Percentiles rank a stretch among this genome's conserved stretches.
phyloP scores from a whole-genome alignment of 2,888 invertebrate species.

The Sphaerophoria taeniata region DNA sequence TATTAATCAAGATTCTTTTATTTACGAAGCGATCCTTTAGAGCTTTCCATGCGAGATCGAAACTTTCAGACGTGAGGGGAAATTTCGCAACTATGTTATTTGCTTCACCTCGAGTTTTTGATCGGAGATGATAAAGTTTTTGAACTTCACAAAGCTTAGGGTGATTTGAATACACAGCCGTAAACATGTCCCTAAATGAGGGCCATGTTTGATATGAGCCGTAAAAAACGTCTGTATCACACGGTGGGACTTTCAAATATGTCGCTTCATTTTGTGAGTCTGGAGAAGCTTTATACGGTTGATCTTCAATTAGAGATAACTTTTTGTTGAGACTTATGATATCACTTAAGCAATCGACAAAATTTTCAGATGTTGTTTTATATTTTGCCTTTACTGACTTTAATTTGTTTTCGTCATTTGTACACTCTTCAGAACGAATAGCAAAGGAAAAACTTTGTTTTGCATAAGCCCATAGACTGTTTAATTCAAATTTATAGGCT shows the following conservation, averaged over 20 bases:
- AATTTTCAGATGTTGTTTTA: not conserved
- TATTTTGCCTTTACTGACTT: not conserved
- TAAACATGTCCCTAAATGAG: constrained; percentile 4
- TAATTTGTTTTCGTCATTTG: not conserved
- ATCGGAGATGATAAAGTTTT: constrained; percentile 1
- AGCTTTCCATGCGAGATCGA: constrained; percentile 26
- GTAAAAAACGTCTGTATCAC: constrained; percentile 9
- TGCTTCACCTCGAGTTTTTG: constrained; percentile 37
- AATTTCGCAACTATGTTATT: constrained; percentile 31
- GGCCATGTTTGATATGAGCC: not conserved
- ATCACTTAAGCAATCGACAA: not conserved
- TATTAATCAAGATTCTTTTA: constrained; percentile 9
- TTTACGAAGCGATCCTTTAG: constrained; percentile 27
- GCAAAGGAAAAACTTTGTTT: not conserved
- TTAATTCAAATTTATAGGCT: constrained; percentile 4
- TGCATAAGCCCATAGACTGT: not conserved
- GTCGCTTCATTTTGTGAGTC: not conserved
- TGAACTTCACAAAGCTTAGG: not conserved
- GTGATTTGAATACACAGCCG: not conserved
- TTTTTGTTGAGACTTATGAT: not conserved
- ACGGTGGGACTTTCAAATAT: not conserved
- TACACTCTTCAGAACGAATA: not conserved
- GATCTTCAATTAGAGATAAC: not conserved
- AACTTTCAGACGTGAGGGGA: constrained; percentile 19
- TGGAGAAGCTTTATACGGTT: not conserved